Conservation (phyloP, 2,797 vertebrate species). For the Antennarius maculatus region DNA sequence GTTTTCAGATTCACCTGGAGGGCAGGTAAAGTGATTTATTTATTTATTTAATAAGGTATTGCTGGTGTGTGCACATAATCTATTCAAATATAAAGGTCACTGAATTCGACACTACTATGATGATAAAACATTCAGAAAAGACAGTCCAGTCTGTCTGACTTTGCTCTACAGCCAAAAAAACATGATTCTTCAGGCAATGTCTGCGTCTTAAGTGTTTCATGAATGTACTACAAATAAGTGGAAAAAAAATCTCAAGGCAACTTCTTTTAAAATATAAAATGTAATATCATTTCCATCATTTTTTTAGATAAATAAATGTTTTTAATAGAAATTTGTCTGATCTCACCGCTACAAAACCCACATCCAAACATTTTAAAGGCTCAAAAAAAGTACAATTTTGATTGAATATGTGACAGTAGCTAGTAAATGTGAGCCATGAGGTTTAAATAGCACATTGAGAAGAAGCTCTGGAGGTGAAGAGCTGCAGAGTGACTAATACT, state of each 20-base stretch:
- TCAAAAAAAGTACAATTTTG: no score
- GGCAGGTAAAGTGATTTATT: constrained; percentile 17
- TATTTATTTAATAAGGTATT: constrained; percentile 37
- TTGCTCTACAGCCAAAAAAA: constrained; percentile 1
- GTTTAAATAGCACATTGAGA: background rate
- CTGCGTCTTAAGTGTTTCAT: background rate
- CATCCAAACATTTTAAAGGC: no score
- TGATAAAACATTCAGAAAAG: no score
- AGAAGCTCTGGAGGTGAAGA: constrained; percentile 5
- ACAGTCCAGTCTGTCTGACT: constrained; percentile 19
- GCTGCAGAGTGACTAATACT: constrained; percentile 5
- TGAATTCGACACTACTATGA: constrained; percentile 51
- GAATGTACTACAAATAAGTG: background rate
- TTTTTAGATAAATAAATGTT: no score
- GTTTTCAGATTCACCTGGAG: constrained; percentile 32
- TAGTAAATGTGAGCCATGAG: background rate
- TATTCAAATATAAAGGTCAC: constrained; percentile 35
- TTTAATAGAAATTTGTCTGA: no score
- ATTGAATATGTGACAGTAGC: no score
- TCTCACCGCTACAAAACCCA: no score
- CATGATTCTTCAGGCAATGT: background rate
- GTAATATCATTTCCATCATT: no score
- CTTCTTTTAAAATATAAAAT: no score
- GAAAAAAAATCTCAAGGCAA: background rate
- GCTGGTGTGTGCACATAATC: constrained; percentile 21